A percentile compares a stretch with the other conserved stretches of the same genome.
Conservation (phyloP, 1,140 invertebrate genomes). For the Diabrotica virgifera region DNA sequence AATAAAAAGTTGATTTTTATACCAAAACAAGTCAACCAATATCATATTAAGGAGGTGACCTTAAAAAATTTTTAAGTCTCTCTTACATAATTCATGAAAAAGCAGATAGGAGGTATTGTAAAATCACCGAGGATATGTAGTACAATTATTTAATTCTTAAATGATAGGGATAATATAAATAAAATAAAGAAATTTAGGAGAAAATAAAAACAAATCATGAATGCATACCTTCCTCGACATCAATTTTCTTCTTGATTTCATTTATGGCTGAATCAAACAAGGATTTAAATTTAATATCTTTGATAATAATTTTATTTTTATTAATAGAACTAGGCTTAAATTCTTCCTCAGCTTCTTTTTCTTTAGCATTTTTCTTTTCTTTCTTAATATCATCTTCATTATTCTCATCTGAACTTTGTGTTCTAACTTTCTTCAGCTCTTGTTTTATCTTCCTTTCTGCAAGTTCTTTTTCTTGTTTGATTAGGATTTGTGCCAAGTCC, state of each 20-base stretch:
- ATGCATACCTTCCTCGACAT: conserved; percentile 48
- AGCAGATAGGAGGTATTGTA: too few relatives aligned
- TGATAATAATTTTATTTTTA: conserved; percentile 61
- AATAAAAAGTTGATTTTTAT: too few relatives aligned
- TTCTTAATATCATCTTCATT: conserved; percentile 28
- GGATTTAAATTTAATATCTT: conserved; percentile 46
- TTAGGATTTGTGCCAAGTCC: conserved; percentile 43
- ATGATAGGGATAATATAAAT: too few relatives aligned
- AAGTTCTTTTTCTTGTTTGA: conserved; percentile 41
- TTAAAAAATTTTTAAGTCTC: too few relatives aligned
- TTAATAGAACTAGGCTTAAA: conserved; percentile 34
- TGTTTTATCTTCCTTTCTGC: conserved; percentile 39
- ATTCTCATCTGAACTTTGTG: conserved; percentile 12
- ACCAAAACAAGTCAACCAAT: too few relatives aligned
- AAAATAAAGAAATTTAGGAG: too few relatives aligned
- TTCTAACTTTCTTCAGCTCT: conserved; percentile 21
- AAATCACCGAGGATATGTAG: too few relatives aligned
- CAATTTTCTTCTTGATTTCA: conserved; percentile 62
- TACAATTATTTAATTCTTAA: too few relatives aligned
- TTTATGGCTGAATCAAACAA: conserved; percentile 65
- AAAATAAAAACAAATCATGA: not conserved
- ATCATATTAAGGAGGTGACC: too few relatives aligned
- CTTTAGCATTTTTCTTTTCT: conserved; percentile 46
- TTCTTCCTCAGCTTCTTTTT: conserved; percentile 29
- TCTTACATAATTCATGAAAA: too few relatives aligned